Base-by-base conservation (phyloP, 1,140 invertebrate species). In the Chymomyza costata region DNA sequence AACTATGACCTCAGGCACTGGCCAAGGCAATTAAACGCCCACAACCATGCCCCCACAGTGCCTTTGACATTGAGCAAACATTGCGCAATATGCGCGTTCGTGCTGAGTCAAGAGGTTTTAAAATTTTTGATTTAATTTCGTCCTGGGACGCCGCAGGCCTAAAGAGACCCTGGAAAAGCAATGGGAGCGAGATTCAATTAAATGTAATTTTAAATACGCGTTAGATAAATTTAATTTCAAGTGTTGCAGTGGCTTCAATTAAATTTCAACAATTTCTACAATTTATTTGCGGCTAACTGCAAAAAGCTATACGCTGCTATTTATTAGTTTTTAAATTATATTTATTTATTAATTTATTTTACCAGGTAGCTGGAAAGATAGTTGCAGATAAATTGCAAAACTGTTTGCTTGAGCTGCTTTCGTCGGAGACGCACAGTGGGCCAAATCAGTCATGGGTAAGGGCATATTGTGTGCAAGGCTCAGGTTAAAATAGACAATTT, bases 311-410 rank as follows among this genome's bases (percentile, higher is more conserved):
- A 39, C 43, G 10, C 21, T 44, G 38, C 44, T 53, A 49, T 56
- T 43, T 55, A 51, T 59, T 58, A 58, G 61, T 65, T 39, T 55
- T 44, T 47, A 80, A 78, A 78, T 78, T 63, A 60, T 65, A 78
- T 78, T 78, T 80, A 78, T 80, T 80, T 78, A 78, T 80, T 78
- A 80, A 67, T 64, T 67, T 37, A 62, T 66, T 78, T 76, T 76
- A 60, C 71, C 6, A 15, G 25, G 14, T 13, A 40, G 17, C 6
- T 18, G 21, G 8, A 25, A 3, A 8, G 8, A 8, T 8, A n/a
- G 3, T 6, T 34, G 32, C 8, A 34, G 8, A 37, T 51, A 34
- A 30, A 52, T 43, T 45, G 28, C 30, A 18, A 62, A 50, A 39
- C 44, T 45, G 52, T 35, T 56, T 56, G 31, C 40, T 18, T 39